These are phyloP conservation scores for Oryzias celebensis DNA, from an alignment of 2,113 vertebrate genomes.

Conservation along the genomic window DNA sequence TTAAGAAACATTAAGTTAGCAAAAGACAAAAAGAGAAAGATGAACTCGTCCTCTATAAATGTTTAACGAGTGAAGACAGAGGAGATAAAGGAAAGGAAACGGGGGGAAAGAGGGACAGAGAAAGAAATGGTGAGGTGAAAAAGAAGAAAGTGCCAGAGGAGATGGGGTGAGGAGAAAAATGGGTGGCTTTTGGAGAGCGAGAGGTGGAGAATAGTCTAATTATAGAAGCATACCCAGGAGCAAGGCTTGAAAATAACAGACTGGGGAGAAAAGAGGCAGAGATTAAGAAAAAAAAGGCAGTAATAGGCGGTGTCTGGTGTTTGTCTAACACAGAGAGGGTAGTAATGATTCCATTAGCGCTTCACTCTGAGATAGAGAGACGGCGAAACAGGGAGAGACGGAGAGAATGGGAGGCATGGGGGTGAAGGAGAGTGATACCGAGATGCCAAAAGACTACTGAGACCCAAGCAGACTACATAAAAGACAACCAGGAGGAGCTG, in stretches of 20 bases:
- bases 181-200: constrained; percentile 12
- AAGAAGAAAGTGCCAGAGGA: constrained; percentile 38
- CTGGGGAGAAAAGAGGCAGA: constrained; percentile 50
- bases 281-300: constrained; percentile 52
- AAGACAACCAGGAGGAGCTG: constrained; percentile 20
- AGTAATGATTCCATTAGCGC: constrained; percentile 76
- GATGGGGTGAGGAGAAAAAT: constrained; percentile 48
- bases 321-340: constrained; percentile 72
- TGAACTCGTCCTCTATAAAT: constrained; percentile 64
- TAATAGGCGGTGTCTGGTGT: constrained; percentile 76
- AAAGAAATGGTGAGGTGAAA: constrained; percentile 52
- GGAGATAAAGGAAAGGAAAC: constrained; percentile 38
- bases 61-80: constrained; percentile 64
- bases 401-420: constrained; percentile 27
- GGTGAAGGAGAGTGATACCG: constrained; percentile 1
- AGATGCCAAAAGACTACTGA: constrained; percentile 29
- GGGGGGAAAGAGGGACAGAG: constrained; percentile 15
- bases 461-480: constrained; percentile 26
- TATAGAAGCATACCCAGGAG: constrained; percentile 54
- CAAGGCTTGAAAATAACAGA: constrained; percentile 59
- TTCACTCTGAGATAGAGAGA: constrained; percentile 50
- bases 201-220: constrained; percentile 47
- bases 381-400: constrained; percentile 16
- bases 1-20: constrained; percentile 20
- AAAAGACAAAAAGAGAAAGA: constrained; percentile 51